Evolutionary conservation across 2,113 vertebrate species (phyloP).

Genomic region (Meleagris gallopavo): DNA sequence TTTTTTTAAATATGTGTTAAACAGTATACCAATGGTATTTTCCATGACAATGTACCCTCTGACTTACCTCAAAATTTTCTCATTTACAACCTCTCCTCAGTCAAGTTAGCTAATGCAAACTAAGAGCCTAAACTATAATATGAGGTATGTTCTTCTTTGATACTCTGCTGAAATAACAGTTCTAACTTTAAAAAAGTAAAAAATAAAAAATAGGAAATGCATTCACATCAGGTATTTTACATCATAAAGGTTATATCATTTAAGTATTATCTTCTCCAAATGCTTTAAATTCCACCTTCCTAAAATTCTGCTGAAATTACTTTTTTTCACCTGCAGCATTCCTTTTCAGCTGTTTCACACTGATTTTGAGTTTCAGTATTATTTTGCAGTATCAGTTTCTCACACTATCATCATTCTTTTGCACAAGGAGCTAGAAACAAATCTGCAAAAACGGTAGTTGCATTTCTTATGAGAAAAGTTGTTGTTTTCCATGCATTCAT

Average conservation of each 20-base stretch:
- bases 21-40: neutral
- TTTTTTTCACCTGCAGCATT: neutral
- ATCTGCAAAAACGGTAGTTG: neutral
- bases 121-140: neutral
- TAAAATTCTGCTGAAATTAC: neutral
- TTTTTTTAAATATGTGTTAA: neutral
- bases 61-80: neutral
- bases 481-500: neutral
- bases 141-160: neutral
- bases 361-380: neutral
- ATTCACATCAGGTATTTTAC: neutral
- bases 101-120: neutral
- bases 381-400: neutral
- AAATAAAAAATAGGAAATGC: neutral
- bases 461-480: neutral
- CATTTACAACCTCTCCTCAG: neutral
- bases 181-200: neutral
- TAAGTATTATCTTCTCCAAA: neutral
- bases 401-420: neutral
- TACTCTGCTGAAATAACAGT: neutral
- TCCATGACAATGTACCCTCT: neutral
- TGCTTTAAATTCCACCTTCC: neutral
- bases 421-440: neutral
- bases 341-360: neutral
- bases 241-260: neutral